A percentile compares a stretch with the other conserved stretches of the same genome.
phyloP scores from a whole-genome alignment of 2,888 invertebrate genomes.

The Ormyrus rosae region DNA sequence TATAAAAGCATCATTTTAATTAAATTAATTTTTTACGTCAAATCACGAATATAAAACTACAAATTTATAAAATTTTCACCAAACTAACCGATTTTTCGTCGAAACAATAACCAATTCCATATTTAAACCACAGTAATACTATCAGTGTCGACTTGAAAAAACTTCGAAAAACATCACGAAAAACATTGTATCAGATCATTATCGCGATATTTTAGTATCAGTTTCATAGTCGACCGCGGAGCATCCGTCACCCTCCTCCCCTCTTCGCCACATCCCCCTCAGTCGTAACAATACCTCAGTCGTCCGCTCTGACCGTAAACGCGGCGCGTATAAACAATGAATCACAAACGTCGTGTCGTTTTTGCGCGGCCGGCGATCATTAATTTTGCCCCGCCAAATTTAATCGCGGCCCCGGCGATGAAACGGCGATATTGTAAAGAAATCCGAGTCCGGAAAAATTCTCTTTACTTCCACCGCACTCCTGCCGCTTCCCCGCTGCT shows the following conservation, averaged over 20 bases:
- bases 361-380: slow-evolving; percentile 44
- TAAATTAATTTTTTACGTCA: too few relatives aligned
- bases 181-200: neutral
- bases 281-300: neutral
- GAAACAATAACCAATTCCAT: too few relatives aligned
- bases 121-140: too few relatives aligned
- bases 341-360: slow-evolving; percentile 41
- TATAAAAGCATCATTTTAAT: too few relatives aligned
- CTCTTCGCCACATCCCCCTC: too few relatives aligned
- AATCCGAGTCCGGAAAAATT: slow-evolving; percentile 30
- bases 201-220: slow-evolving; percentile 16
- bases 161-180: neutral
- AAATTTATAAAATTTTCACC: too few relatives aligned
- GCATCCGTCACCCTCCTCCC: slow-evolving; percentile 12
- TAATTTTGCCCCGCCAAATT: slow-evolving; percentile 47
- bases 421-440: slow-evolving; percentile 40
- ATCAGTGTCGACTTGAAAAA: neutral
- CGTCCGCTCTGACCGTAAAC: neutral
- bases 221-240: slow-evolving; percentile 34
- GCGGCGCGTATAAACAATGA: slow-evolving; percentile 34
- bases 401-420: slow-evolving; percentile 43
- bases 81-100: too few relatives aligned
- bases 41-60: too few relatives aligned
- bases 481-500: too few relatives aligned
- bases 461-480: neutral